Percentiles rank a stretch among this genome's conserved stretches.
Evolutionary conservation across 2,113 vertebrate species (phyloP).

Genomic region (Indri indri): DNA sequence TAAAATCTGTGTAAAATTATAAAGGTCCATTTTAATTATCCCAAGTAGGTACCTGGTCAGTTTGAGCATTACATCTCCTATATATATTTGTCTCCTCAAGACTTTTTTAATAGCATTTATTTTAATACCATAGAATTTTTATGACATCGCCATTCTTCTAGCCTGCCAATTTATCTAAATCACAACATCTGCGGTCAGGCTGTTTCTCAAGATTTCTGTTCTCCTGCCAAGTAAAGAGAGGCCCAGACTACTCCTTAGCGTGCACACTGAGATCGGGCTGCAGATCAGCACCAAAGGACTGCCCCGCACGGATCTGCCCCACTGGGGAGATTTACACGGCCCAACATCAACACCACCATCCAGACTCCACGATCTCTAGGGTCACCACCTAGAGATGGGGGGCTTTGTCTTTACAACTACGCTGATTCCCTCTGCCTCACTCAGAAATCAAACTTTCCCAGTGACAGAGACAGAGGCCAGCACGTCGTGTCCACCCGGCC

Average conservation of each 20-base stretch:
- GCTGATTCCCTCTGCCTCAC: background rate
- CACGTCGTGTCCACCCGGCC: background rate
- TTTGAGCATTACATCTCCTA: background rate
- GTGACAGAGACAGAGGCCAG: background rate
- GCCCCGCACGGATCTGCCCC: background rate
- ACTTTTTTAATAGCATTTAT: background rate
- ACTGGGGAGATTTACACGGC: background rate
- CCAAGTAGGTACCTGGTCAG: background rate
- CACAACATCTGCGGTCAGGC: slow-evolving; percentile 47
- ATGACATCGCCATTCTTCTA: background rate
- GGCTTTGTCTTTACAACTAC: background rate
- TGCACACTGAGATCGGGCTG: background rate
- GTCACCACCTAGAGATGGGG: background rate
- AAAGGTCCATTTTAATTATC: background rate
- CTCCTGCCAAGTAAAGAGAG: slow-evolving; percentile 17
- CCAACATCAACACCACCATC: background rate
- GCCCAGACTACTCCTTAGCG: background rate
- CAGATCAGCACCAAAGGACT: background rate
- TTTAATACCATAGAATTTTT: background rate
- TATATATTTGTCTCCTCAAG: background rate
- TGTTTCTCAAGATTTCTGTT: slow-evolving; percentile 39
- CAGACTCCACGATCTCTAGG: background rate
- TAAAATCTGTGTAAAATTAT: background rate
- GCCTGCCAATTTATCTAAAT: slow-evolving; percentile 30
- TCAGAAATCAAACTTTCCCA: background rate